Evolutionary conservation across 2,888 invertebrate genomes (phyloP).

Genomic region (Thereva unica): DNA sequence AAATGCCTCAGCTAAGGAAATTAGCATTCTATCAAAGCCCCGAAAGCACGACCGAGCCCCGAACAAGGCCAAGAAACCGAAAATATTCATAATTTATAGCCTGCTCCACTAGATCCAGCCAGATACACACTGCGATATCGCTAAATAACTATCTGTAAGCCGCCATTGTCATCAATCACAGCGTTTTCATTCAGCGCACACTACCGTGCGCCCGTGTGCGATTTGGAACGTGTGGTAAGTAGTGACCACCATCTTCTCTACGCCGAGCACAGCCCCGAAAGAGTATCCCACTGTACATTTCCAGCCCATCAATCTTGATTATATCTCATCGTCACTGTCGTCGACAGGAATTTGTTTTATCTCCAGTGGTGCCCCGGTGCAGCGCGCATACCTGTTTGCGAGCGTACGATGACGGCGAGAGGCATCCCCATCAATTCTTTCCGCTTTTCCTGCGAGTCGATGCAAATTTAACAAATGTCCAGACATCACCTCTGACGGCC

Average conservation of each 20-base stretch:
- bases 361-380: background rate
- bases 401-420: too few species aligned
- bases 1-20: too few species aligned
- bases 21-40: too few species aligned
- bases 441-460: constrained; percentile 27
- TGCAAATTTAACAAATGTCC: constrained; percentile 34
- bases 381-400: too few species aligned
- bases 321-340: constrained; percentile 32
- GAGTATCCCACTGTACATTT: constrained; percentile 7
- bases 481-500: constrained; percentile 25
- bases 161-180: constrained; percentile 13
- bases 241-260: background rate
- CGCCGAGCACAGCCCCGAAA: background rate
- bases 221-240: background rate
- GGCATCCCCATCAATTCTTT: constrained; percentile 32
- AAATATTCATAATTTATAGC: background rate
- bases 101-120: constrained; percentile 2
- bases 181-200: constrained; percentile 3
- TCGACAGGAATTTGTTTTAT: constrained; percentile 17
- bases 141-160: constrained; percentile 11
- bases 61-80: background rate
- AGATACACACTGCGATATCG: background rate
- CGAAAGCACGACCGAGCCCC: too few species aligned
- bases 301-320: constrained; percentile 31
- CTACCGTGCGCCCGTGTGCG: background rate